phyloP scores from a whole-genome alignment of 2,888 invertebrate species.

The Mimumesa dahlbomi region DNA sequence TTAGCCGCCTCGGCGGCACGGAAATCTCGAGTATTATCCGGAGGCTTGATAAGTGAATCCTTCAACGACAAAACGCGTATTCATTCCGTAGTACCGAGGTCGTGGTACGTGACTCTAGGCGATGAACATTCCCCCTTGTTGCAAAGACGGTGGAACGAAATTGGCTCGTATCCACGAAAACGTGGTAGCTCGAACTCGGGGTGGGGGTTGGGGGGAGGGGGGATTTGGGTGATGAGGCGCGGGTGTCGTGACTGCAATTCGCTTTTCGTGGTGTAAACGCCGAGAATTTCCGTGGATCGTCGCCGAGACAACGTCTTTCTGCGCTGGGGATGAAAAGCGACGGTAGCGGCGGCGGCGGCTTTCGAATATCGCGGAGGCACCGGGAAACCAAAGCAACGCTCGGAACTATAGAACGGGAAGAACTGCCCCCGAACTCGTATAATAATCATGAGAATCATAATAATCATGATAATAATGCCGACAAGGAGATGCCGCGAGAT shows the following conservation, averaged over 20 bases:
- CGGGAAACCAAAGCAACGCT: constrained; percentile 34
- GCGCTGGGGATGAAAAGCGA: constrained; percentile 18
- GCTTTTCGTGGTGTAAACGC: constrained; percentile 31
- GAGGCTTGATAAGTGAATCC: constrained; percentile 28
- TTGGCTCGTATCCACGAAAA: constrained; percentile 59
- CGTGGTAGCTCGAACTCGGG: constrained; percentile 31
- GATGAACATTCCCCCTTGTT: constrained; percentile 47
- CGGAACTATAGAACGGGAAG: constrained; percentile 13
- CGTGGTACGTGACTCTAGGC: constrained; percentile 47
- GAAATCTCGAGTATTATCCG: constrained; percentile 1
- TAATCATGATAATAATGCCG: constrained; percentile 14
- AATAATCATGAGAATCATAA: constrained; percentile 27
- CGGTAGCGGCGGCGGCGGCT: background rate
- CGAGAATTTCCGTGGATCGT: constrained; percentile 26
- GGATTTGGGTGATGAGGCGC: constrained; percentile 44
- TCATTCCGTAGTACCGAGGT: constrained; percentile 26
- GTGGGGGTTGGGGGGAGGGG: constrained; percentile 30
- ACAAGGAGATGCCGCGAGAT: constrained; percentile 14
- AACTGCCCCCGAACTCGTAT: background rate
- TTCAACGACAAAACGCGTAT: constrained; percentile 29
- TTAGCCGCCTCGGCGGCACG: background rate
- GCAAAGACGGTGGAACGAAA: constrained; percentile 51
- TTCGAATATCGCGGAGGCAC: constrained; percentile 20
- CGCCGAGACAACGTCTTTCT: constrained; percentile 15
- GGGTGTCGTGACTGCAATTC: constrained; percentile 26